Evolutionary conservation across 1,140 invertebrate species (phyloP).

Genomic region (Lerema accius): DNA sequence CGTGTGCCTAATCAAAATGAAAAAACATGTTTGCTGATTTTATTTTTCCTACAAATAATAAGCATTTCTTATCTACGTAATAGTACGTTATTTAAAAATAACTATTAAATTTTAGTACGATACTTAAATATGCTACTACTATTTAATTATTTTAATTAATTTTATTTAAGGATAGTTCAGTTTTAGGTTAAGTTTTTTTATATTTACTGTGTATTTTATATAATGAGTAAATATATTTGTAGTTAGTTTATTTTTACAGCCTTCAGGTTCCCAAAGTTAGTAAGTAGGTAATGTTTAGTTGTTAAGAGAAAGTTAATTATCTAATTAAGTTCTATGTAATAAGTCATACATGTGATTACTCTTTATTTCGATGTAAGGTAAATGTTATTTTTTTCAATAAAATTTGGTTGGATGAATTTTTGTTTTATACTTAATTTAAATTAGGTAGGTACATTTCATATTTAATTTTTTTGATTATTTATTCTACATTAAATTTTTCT

Average conservation of each 20-base stretch:
- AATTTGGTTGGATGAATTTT: constrained; percentile 29
- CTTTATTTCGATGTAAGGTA: constrained; percentile 44
- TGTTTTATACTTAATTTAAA: constrained; percentile 5
- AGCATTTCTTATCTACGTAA: no score
- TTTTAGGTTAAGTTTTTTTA: background rate
- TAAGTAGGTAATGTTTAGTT: constrained; percentile 36
- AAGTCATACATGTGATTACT: constrained; percentile 73
- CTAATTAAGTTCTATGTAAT: constrained; percentile 40
- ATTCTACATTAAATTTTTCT: no score
- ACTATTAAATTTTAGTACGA: no score
- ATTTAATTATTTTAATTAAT: background rate
- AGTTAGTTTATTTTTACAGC: constrained; percentile 20
- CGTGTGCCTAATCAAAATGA: constrained; percentile 68
- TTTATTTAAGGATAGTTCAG: background rate
- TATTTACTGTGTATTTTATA: no score
- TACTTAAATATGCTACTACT: background rate
- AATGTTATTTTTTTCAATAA: constrained; percentile 55
- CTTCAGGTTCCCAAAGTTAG: constrained; percentile 47
- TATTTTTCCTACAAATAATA: background rate
- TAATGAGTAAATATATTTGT: background rate
- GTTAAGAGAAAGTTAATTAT: constrained; percentile 47
- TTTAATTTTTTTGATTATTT: no score
- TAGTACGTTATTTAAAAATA: no score
- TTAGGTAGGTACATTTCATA: no score
- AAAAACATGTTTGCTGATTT: constrained; percentile 45